Base-by-base conservation (phyloP, 2,888 invertebrate species). In the Eupithecia tripunctaria region DNA sequence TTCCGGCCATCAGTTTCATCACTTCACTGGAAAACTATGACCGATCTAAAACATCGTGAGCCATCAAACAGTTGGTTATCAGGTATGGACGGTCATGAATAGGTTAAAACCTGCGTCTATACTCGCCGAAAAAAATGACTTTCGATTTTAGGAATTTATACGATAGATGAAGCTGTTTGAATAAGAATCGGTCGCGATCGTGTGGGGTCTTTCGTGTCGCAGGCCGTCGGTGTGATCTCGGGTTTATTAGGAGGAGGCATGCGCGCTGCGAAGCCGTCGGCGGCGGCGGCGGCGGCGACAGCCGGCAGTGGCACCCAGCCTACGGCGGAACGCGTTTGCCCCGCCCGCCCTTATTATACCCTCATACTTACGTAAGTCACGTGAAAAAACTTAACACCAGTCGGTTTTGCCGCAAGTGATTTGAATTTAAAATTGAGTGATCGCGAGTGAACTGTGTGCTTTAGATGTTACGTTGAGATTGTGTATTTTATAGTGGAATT, bases 281-380 rank as follows among this genome's bases (percentile, higher is more conserved):
- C 36, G n/a, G 60, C 18, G 60, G 29, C 29, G 62, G 74, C 78
- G 18, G 60, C 29, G 62, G 29, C 32, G 62, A 73, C 64, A 78
- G 82, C 81, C 85, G 73, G 70, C 74, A 91, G 92, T 91, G 87
- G 87, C 88, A 88, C 81, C 86, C 85, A 85, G 85, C 85, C 87
- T 80, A 85, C 84, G 88, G 85, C 86, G 84, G 80, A 79, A 84
- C 75, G 74, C 86, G 88, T 87, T 81, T 88, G 90, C 84, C 76
- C 76, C 77, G 63, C 65, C 78, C 79, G 80, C 78, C 75, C 78
- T 51, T 25, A 12, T 14, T 14, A 14, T 5, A 73, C 64, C 78
- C n/a, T 2, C 14, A 21, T 81, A 78, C 91, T 91, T 91, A 93
- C 93, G 92, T 93, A 93, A 93, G 91, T 89, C 85, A 81, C 84